phyloP scores from a whole-genome alignment of 1,140 invertebrate species.

The Meloidogyne floridensis region DNA sequence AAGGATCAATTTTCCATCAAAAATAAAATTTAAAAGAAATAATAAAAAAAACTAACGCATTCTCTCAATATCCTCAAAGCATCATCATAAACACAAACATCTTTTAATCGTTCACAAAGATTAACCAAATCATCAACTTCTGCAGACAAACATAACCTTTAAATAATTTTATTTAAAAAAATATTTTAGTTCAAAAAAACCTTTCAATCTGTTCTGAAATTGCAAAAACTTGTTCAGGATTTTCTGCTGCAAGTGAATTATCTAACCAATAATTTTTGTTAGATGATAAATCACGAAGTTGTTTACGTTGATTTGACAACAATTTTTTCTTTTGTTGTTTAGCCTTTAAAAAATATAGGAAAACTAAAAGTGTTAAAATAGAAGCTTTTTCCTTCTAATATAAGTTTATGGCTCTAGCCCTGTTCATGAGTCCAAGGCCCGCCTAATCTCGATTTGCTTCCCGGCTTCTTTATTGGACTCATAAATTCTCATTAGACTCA shows the following conservation, averaged over 20 bases:
- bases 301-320: conserved; percentile 40
- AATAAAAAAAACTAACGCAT: conserved; percentile 29
- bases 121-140: conserved; percentile 42
- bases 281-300: conserved; percentile 42
- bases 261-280: conserved; percentile 49
- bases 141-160: conserved; percentile 38
- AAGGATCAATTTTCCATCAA: no score
- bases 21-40: neutral
- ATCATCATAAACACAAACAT: conserved; percentile 35
- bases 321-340: conserved; percentile 51
- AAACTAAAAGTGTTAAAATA: no score
- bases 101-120: conserved; percentile 36
- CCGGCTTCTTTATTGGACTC: no score
- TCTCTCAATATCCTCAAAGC: conserved; percentile 38
- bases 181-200: neutral
- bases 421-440: no score
- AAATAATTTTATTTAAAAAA: conserved; percentile 10
- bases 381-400: no score
- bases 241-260: conserved; percentile 12
- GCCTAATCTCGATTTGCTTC: no score
- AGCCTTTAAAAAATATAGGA: conserved; percentile 18
- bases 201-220: conserved; percentile 48
- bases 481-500: no score
- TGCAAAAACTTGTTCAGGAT: conserved; percentile 2
- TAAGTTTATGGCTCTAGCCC: no score